phyloP scores from a whole-genome alignment of 2,113 vertebrate genomes.

The Isichthys henryi region DNA sequence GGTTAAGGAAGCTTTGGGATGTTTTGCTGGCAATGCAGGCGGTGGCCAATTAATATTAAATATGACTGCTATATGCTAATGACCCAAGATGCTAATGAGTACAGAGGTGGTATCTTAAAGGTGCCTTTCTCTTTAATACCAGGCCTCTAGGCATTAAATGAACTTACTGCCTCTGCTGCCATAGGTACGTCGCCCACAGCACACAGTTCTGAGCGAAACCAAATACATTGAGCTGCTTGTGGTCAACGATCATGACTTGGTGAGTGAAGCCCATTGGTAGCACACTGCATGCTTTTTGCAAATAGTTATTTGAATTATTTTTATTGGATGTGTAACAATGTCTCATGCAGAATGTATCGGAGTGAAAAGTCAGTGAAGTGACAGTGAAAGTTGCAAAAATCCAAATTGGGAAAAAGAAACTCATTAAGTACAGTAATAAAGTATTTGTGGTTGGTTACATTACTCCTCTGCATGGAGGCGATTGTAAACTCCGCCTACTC shows the following conservation, averaged over 20 bases:
- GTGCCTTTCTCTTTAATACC: background rate
- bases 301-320: background rate
- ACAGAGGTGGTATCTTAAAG: background rate
- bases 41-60: background rate
- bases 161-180: background rate
- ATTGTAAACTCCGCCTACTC: background rate
- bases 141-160: background rate
- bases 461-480: background rate
- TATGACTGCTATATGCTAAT: background rate
- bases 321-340: background rate
- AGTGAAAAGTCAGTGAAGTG: background rate
- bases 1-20: background rate
- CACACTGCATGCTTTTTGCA: background rate
- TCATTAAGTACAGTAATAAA: background rate
- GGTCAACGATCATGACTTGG: conserved; percentile 85
- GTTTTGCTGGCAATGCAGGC: background rate
- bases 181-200: conserved; percentile 67
- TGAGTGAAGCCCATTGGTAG: conserved; percentile 40
- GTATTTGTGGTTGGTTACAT: background rate
- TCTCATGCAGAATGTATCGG: background rate
- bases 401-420: background rate
- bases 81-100: background rate
- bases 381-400: background rate
- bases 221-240: conserved; percentile 93
- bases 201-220: conserved; percentile 85